Conservation (phyloP, 2,113 vertebrate genomes). For the Macroglossus sobrinus region DNA sequence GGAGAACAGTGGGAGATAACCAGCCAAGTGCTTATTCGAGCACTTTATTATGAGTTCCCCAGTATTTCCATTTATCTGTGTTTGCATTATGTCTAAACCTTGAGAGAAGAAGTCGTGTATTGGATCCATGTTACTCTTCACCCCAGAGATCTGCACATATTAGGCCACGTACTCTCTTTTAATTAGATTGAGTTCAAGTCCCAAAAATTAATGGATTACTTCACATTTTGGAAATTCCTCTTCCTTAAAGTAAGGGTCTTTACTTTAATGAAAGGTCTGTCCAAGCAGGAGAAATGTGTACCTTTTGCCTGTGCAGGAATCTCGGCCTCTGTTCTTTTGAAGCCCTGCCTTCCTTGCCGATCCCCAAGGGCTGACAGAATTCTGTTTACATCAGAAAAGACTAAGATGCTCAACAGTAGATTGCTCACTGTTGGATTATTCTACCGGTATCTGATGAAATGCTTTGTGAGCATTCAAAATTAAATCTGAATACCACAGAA, state of each 20-base stretch:
- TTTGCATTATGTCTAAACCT: background rate
- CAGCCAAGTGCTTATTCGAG: background rate
- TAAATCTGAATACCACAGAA: background rate
- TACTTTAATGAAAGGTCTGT: background rate
- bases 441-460: background rate
- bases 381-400: background rate
- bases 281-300: background rate
- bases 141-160: background rate
- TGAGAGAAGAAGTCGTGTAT: background rate
- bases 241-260: background rate
- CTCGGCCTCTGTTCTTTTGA: background rate
- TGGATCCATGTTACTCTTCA: background rate
- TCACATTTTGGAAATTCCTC: background rate
- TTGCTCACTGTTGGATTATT: background rate
- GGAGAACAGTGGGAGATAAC: too few species aligned
- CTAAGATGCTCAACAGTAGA: background rate
- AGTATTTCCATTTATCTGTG: background rate
- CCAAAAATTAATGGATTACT: background rate
- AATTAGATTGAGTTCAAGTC: background rate
- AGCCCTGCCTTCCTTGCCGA: background rate
- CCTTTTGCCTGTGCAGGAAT: background rate
- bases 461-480: background rate
- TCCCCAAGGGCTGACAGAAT: background rate
- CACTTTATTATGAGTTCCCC: background rate
- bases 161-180: background rate